Conservation (phyloP, 2,888 invertebrate species). For the Nasonia oneida region DNA sequence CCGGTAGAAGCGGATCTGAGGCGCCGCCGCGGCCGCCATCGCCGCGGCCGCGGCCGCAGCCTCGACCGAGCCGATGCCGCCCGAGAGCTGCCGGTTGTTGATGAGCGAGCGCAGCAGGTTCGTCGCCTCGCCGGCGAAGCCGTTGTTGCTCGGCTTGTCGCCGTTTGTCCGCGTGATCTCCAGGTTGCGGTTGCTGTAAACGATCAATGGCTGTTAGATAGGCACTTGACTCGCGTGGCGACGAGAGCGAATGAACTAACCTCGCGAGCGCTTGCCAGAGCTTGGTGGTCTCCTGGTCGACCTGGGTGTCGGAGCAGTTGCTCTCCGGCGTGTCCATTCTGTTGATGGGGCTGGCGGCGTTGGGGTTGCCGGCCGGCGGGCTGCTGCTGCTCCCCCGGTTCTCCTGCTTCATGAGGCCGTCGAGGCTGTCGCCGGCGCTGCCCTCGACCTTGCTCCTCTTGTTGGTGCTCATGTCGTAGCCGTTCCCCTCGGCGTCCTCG, state of each 20-base stretch:
- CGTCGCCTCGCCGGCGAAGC: constrained; percentile 84
- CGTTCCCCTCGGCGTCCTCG: constrained; percentile 70
- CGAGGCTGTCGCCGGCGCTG: constrained; percentile 17
- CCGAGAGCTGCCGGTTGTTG: constrained; percentile 85
- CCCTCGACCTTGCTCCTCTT: constrained; percentile 32
- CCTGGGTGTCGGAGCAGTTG: constrained; percentile 77
- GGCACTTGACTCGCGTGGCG: no score
- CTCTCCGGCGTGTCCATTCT: constrained; percentile 78
- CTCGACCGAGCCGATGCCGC: constrained; percentile 81
- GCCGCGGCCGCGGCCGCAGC: constrained; percentile 55
- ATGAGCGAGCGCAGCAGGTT: constrained; percentile 88
- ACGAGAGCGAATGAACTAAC: constrained; percentile 49
- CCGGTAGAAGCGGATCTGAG: constrained; percentile 82
- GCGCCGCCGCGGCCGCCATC: background rate
- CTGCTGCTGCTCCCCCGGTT: constrained; percentile 18
- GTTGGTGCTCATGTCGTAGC: constrained; percentile 51
- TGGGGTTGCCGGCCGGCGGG: constrained; percentile 28
- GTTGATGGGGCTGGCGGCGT: constrained; percentile 74
- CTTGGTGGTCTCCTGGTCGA: constrained; percentile 76
- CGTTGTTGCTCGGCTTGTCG: constrained; percentile 68
- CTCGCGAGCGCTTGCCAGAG: constrained; percentile 69
- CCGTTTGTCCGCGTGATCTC: constrained; percentile 78
- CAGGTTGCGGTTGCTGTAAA: constrained; percentile 74
- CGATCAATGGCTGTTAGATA: background rate
- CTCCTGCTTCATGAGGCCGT: background rate